Percentiles rank a stretch among this genome's conserved stretches.
Evolutionary conservation across 2,797 vertebrate genomes (phyloP).

Genomic region (Paratrypauchen microcephalus): DNA sequence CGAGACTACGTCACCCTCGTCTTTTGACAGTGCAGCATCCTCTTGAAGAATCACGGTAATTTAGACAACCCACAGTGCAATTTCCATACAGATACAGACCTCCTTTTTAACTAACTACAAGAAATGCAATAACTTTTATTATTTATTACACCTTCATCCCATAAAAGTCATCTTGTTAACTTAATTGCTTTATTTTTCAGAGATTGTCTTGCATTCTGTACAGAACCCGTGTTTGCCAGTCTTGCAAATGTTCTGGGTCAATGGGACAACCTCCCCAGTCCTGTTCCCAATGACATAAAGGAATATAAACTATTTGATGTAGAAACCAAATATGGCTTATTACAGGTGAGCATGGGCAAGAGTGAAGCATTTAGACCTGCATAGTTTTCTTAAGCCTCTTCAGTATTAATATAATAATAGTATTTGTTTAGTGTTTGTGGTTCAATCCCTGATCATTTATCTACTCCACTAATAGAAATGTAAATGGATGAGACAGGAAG

Average conservation of each 20-base stretch:
- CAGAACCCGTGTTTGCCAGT: conserved; percentile 96
- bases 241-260: conserved; percentile 94
- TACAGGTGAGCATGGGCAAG: conserved; percentile 83
- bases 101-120: not conserved
- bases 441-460: not conserved
- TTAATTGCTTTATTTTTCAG: conserved; percentile 60
- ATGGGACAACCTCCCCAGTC: conserved; percentile 93
- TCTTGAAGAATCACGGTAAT: conserved; percentile 95
- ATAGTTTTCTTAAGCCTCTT: not conserved
- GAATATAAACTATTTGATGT: conserved; percentile 97
- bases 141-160: not conserved
- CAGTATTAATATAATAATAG: not conserved
- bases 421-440: not conserved
- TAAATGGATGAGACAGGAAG: not conserved
- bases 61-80: not conserved
- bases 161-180: not conserved
- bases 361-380: not conserved
- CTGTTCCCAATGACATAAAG: conserved; percentile 91
- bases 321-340: conserved; percentile 95
- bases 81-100: conserved; percentile 3
- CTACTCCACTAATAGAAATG: not conserved
- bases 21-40: conserved; percentile 97
- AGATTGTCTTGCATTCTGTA: conserved; percentile 97
- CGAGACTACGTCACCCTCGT: conserved; percentile 92
- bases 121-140: not conserved